Evolutionary conservation across 2,888 invertebrate genomes (phyloP), one percentile per base, ranked within the genome.

Genomic region (Capitulum mitella): DNA sequence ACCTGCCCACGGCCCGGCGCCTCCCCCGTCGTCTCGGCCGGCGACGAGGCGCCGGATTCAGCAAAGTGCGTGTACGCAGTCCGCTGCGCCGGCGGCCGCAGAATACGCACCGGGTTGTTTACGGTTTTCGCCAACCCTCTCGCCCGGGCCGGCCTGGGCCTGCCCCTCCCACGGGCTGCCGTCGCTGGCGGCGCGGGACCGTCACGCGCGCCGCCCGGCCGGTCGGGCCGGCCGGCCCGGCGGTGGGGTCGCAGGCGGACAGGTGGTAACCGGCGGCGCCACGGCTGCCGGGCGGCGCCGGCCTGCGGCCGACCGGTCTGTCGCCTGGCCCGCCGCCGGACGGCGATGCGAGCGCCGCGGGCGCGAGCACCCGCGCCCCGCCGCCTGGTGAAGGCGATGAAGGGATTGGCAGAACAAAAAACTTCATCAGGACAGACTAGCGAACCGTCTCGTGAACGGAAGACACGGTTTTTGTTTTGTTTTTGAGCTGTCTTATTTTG

Each of bases 71-170:
- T 34, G 32, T 34, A 64, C 64, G 64, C 64, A 64, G 34, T 14
- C 5, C 34, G 64, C 64, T 29, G 1, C 58, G 58, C 12, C 58
- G 2, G 29, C n/a, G 6, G 29, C 61, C 61, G 64, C 64, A 19
- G 64, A 64, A 64, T 64, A 32, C 34, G 64, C 64, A 64, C 64
- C 64, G 5, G 19, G 34, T 64, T 64, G 64, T 64, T 64, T 64
- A 64, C 64, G 34, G 14, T 64, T 34, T 32, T 34, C 19, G 32
- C 34, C 34, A 64, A 64, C 64, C 64, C 64, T 64, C 32, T 61
- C 64, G 29, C 14, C 64, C 34, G 34, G 29, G 34, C 32, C 64
- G 64, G 64, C 34, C 29, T 3, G 58, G 26, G 29, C 58, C 58
- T 29, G 58, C 58, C 58, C 58, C 29, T 29, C 58, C 58, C 58